A percentile compares a stretch with the other conserved stretches of the same genome.
phyloP scores from a whole-genome alignment of 1,140 invertebrate species.

The Oedothorax gibbosus region DNA sequence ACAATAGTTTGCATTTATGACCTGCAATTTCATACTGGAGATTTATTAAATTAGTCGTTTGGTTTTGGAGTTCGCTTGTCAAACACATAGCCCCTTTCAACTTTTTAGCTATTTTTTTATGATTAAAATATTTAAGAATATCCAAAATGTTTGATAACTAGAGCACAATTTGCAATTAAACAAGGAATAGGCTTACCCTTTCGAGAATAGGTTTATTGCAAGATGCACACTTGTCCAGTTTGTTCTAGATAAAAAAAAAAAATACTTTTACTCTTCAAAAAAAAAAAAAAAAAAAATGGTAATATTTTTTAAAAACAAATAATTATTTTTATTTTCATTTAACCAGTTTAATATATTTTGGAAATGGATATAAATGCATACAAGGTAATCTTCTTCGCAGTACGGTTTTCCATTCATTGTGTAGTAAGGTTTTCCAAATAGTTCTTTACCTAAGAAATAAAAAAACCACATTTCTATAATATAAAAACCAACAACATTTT shows the following conservation, averaged over 20 bases:
- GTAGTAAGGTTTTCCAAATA: constrained; percentile 95
- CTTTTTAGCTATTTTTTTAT: no score
- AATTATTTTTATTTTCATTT: background rate
- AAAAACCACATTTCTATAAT: background rate
- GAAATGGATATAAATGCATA: constrained; percentile 67
- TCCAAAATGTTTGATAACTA: no score
- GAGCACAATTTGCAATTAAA: no score
- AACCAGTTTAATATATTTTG: background rate
- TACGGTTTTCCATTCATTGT: constrained; percentile 92
- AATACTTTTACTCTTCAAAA: no score
- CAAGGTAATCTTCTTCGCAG: constrained; percentile 93
- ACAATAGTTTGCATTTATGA: no score
- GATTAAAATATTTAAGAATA: no score
- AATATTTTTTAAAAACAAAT: background rate
- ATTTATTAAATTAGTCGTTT: no score
- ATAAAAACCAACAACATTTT: no score
- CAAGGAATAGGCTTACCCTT: constrained; percentile 26
- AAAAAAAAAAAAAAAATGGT: background rate
- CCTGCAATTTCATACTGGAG: no score
- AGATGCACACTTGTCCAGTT: constrained; percentile 43
- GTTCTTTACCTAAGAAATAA: constrained; percentile 73
- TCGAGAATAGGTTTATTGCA: constrained; percentile 47
- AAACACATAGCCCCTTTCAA: no score
- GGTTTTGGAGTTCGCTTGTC: no score
- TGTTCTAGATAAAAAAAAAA: constrained; percentile 39